Percentiles rank a stretch among this genome's conserved stretches.
Evolutionary conservation across 37 sponge, comb jelly and placozoan genomes (phyloP).

Genomic region (Halichondria panicea): DNA sequence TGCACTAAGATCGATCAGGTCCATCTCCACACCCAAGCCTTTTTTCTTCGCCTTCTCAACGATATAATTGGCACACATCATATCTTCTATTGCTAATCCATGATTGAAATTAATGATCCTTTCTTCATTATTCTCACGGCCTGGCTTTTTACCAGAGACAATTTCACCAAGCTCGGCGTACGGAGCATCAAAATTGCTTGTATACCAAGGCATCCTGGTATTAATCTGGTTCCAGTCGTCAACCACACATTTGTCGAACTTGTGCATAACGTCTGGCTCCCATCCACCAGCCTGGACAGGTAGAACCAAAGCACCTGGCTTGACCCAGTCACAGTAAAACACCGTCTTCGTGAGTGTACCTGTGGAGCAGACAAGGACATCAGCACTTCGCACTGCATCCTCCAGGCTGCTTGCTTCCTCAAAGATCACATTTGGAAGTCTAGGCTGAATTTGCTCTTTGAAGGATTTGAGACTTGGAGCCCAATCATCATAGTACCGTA

Average conservation of each 20-base stretch:
- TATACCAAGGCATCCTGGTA: not conserved
- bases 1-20: slow-evolving; percentile 1
- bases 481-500: slow-evolving; percentile 25
- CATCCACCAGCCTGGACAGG: slow-evolving; percentile 27
- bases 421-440: not conserved
- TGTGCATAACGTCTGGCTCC: slow-evolving; percentile 5
- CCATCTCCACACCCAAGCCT: slow-evolving; percentile 18
- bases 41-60: slow-evolving; percentile 27
- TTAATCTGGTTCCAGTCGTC: slow-evolving; percentile 27
- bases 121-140: slow-evolving; percentile 20
- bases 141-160: slow-evolving; percentile 21
- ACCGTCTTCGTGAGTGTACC: slow-evolving; percentile 11
- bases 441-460: not conserved
- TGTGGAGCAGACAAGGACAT: slow-evolving; percentile 34
- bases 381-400: slow-evolving; percentile 17
- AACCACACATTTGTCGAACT: slow-evolving; percentile 21
- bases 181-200: slow-evolving; percentile 3
- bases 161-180: slow-evolving; percentile 35
- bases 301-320: slow-evolving; percentile 37
- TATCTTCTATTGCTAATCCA: slow-evolving; percentile 39
- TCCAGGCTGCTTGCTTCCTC: not conserved
- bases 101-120: slow-evolving; percentile 27
- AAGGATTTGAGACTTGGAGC: slow-evolving; percentile 9
- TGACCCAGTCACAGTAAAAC: slow-evolving; percentile 34
- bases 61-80: not conserved